Conservation (phyloP, 2,888 invertebrate genomes). For the Tachina grossa region DNA sequence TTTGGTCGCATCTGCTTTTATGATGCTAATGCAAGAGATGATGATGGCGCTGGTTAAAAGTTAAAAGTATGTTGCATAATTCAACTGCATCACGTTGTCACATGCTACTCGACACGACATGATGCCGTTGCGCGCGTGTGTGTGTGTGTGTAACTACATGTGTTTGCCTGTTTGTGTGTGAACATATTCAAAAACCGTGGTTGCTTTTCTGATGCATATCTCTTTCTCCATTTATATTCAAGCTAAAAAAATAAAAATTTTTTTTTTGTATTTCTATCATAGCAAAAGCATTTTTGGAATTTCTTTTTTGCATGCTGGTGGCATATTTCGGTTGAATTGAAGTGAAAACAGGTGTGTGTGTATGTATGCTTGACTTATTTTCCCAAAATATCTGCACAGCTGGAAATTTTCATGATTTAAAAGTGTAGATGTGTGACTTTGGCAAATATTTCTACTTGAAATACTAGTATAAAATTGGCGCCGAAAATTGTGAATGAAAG, state of each 20-base stretch:
- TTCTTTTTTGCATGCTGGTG: neutral
- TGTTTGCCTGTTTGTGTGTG: neutral
- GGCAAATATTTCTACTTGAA: too few relatives aligned
- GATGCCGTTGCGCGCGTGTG: neutral
- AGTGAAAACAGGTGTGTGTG: neutral
- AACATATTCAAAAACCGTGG: neutral
- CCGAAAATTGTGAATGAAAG: too few relatives aligned
- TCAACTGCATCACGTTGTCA: constrained; percentile 10
- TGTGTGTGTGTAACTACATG: neutral
- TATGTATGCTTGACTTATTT: constrained; percentile 7
- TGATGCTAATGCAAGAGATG: neutral
- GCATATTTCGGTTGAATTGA: neutral
- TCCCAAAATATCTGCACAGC: constrained; percentile 5
- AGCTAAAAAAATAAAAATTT: neutral
- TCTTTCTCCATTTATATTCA: constrained; percentile 15
- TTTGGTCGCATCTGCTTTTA: constrained; percentile 9
- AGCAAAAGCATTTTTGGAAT: neutral
- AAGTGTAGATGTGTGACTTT: neutral
- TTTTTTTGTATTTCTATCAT: neutral
- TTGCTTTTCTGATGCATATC: neutral
- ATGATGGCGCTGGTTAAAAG: neutral
- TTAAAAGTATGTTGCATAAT: constrained; percentile 29
- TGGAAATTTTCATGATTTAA: neutral
- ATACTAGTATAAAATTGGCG: too few relatives aligned
- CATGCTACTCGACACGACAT: constrained; percentile 12